Percentiles rank a stretch among this genome's conserved stretches.
phyloP scores from a whole-genome alignment of 2,888 invertebrate species.

The Dicycla oo region DNA sequence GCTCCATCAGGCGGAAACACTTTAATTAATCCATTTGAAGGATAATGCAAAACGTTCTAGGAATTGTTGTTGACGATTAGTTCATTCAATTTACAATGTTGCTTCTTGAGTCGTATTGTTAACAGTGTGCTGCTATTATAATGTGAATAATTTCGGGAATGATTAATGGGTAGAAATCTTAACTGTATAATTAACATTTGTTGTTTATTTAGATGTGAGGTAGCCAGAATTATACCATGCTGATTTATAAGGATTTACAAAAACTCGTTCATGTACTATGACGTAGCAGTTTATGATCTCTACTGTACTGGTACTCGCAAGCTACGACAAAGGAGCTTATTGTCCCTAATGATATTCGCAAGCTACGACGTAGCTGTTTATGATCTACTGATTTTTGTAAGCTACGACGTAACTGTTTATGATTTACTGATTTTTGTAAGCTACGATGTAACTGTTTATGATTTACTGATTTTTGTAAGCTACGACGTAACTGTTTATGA shows the following conservation, averaged over 20 bases:
- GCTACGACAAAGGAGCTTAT: no score
- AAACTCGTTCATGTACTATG: background rate
- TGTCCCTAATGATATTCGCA: no score
- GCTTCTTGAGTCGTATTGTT: background rate
- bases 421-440: no score
- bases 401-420: no score
- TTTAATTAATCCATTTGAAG: conserved; percentile 71
- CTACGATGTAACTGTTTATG: no score
- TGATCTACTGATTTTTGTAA: no score
- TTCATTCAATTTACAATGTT: conserved; percentile 27
- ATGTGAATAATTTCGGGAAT: background rate
- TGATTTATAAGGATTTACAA: background rate
- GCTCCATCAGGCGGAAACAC: conserved; percentile 67
- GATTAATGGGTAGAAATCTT: background rate
- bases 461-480: no score
- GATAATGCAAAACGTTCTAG: conserved; percentile 43
- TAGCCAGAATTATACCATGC: background rate
- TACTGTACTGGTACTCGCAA: no score
- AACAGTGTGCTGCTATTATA: no score
- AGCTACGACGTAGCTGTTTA: no score
- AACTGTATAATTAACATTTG: background rate
- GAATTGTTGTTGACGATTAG: conserved; percentile 30
- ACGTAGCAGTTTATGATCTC: background rate
- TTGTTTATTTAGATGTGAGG: background rate
- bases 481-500: background rate